Base-by-base conservation (phyloP, 92 coral and sea anemone species). In the Micromussa lordhowensis region DNA sequence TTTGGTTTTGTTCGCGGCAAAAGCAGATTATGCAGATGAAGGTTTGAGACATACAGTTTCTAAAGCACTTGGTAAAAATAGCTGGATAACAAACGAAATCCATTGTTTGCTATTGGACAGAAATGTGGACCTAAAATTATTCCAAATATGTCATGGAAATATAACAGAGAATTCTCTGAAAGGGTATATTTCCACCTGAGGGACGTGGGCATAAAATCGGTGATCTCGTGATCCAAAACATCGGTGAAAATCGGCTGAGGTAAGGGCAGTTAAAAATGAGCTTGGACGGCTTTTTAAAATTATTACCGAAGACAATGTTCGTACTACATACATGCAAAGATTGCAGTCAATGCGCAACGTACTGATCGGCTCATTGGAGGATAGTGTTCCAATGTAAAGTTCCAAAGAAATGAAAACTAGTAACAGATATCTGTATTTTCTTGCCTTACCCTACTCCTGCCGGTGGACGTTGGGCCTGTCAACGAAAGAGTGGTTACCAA, bases 401-500 rank as follows among this genome's bases (percentile, higher is more conserved):
- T n/a, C n/a, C n/a, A n/a, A n/a, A n/a, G n/a, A n/a, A n/a, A 44
- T 44, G 51, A 55, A 55, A 55, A 55, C 61, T n/a, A n/a, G n/a
- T n/a, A n/a, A n/a, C n/a, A n/a, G n/a, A n/a, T n/a, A n/a, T n/a
- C n/a, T n/a, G n/a, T n/a, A 63, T 61, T 24, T 63, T 24, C 68
- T 24, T 26, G 29, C 69, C 69, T 14, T 2, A 4, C 69, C 69
- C 69, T 63, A 63, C 69, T 26, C 69, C 30, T 3, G 12, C 10
- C 51, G 12, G 1, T 44, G 13, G 12, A 8, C 12, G 51, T 44
- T 12, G 12, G 51, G 51, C 51, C 19, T 0, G 19, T 0, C 61
- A 28, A 40, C 15, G 19, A 21, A 77, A 68, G 83, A 63, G 44
- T 63, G 89, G 89, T 69, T 82, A 82, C 86, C 78, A 82, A 82